Conservation (phyloP, 2,888 invertebrate genomes). For the Synanthedon tipuliformis region DNA sequence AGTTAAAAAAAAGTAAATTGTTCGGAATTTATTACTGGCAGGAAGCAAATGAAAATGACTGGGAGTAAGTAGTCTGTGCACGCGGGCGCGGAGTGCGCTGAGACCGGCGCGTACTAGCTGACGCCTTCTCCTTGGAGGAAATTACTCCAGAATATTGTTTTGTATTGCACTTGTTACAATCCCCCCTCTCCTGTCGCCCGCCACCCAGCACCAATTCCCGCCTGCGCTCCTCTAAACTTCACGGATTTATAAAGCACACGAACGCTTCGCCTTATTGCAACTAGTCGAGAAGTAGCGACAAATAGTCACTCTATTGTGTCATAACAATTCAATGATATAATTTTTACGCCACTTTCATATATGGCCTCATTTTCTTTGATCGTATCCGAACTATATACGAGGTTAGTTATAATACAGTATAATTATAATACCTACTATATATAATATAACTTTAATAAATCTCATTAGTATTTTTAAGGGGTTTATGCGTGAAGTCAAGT, state of each 20-base stretch:
- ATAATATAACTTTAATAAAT: too few species aligned
- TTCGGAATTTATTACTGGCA: constrained; percentile 8
- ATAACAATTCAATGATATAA: not conserved
- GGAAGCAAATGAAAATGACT: constrained; percentile 19
- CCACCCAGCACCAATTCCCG: constrained; percentile 1
- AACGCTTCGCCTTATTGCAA: constrained; percentile 18
- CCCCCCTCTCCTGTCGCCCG: constrained; percentile 8
- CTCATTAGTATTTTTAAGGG: too few species aligned
- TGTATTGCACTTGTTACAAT: constrained; percentile 33
- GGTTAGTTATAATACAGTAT: too few species aligned
- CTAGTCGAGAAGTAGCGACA: constrained; percentile 13
- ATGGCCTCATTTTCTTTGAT: not conserved
- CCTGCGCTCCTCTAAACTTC: constrained; percentile 14
- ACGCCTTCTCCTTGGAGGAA: constrained; percentile 23
- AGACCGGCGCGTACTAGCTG: not conserved
- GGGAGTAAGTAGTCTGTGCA: constrained; percentile 17
- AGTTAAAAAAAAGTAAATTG: constrained; percentile 3
- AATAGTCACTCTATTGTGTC: constrained; percentile 5
- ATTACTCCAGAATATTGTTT: constrained; percentile 41
- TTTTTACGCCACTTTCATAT: not conserved
- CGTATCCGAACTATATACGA: not conserved
- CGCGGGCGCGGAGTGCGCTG: constrained; percentile 1
- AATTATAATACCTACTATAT: too few species aligned
- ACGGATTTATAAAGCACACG: constrained; percentile 20
- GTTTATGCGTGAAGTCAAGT: too few species aligned